Evolutionary conservation across 2,797 vertebrate genomes (phyloP), one percentile per base, ranked within the genome.

Genomic region (Antrozous pallidus): DNA sequence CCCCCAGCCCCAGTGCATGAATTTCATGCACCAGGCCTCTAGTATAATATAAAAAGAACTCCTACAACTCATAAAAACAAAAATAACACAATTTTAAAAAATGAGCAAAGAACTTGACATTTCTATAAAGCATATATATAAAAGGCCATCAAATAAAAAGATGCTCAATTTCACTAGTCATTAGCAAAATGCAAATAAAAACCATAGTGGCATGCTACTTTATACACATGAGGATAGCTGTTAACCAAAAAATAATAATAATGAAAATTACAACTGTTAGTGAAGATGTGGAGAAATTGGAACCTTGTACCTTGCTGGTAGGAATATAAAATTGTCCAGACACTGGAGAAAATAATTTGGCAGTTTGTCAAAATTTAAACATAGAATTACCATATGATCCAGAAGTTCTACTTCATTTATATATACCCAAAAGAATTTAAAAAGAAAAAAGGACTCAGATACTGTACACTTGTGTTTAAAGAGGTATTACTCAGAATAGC

Each of bases 151-250:
- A 33, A 74, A 70, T n/a, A 16, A 83, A 91, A 95, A 73, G 74
- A 82, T 45, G 12, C 33, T 89, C 69, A 85, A 83, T 36, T 74
- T 75, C 65, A 61, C 58, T 45, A 49, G 14, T 63, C 22, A 13
- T 75, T 70, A 75, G 26, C 77, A 58, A 86, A 95, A 89, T 67
- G 6, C 58, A 82, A 79, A 85, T 69, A 65, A 78, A 69, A 85
- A 73, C 63, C 42, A 70, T 14, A 91, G 3, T 77, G 18, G 42
- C 24, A 49, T 75, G 67, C 45, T 5, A 65, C 31, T 90, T 81
- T 33, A 54, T 6, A 65, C 18, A 7, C 77, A 88, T 56, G 40
- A 88, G 4, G 17, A 71, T 61, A 20, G 26, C 33, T 81, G 33
- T 40, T 77, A 58, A n/a, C 14, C 8, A 24, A 49, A 74, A 84